phyloP scores from a whole-genome alignment of 2,888 invertebrate species.

The Pharmacophagus antenor region DNA sequence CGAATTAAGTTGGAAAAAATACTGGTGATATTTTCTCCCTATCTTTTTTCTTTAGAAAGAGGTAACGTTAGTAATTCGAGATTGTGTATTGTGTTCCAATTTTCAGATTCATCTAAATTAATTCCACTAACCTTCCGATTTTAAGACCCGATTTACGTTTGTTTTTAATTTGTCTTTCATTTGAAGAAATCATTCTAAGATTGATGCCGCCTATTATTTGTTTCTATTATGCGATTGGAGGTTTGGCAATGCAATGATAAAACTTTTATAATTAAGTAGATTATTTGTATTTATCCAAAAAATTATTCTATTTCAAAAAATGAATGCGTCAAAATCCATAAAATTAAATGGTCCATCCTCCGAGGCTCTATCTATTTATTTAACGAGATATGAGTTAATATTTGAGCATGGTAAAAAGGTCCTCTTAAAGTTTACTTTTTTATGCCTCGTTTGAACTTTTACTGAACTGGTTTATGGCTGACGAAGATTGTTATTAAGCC shows the following conservation, averaged over 20 bases:
- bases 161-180: too few relatives aligned
- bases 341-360: slow-evolving; percentile 30
- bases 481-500: not conserved
- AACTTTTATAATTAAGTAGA: too few relatives aligned
- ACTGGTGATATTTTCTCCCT: slow-evolving; percentile 3
- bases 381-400: slow-evolving; percentile 54
- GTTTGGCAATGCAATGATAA: too few relatives aligned
- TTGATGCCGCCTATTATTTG: too few relatives aligned
- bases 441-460: slow-evolving; percentile 35
- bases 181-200: too few relatives aligned
- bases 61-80: slow-evolving; percentile 17
- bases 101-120: not conserved
- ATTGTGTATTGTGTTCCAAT: slow-evolving; percentile 1
- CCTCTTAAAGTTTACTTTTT: slow-evolving; percentile 46
- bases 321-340: slow-evolving; percentile 30
- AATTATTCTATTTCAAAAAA: too few relatives aligned
- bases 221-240: too few relatives aligned
- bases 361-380: slow-evolving; percentile 50
- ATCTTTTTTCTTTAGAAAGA: slow-evolving; percentile 4
- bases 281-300: not conserved
- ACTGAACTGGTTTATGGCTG: not conserved
- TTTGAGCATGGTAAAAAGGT: slow-evolving; percentile 54
- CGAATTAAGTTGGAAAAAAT: slow-evolving; percentile 26
- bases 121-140: slow-evolving; percentile 1
- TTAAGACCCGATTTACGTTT: slow-evolving; percentile 13